A percentile compares a stretch with the other conserved stretches of the same genome.
Evolutionary conservation across 2,113 vertebrate species (phyloP).

Genomic region (Rhombomys opimus): DNA sequence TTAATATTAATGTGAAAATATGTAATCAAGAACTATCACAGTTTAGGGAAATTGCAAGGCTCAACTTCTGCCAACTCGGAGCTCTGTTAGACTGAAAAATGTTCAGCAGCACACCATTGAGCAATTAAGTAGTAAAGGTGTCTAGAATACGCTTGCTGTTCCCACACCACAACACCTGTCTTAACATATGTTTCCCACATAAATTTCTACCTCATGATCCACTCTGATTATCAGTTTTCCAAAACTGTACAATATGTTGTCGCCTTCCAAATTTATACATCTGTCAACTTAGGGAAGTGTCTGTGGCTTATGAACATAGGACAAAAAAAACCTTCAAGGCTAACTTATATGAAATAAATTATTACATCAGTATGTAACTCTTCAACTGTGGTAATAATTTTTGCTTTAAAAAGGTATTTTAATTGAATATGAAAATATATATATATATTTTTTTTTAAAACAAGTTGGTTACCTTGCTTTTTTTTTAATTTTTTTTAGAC

Average conservation of each 20-base stretch:
- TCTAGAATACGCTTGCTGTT: background rate
- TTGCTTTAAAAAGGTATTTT: background rate
- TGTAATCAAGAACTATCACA: background rate
- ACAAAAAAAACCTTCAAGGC: background rate
- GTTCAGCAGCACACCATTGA: background rate
- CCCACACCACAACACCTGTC: background rate
- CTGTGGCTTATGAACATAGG: background rate
- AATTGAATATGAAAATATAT: background rate
- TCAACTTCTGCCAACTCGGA: constrained; percentile 3
- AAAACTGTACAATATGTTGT: constrained; percentile 18
- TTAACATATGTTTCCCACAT: constrained; percentile 34
- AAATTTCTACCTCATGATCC: background rate
- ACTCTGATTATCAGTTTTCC: background rate
- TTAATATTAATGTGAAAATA: background rate
- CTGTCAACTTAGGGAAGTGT: background rate
- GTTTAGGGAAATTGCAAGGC: background rate
- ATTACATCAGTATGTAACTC: background rate
- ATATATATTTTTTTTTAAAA: no score
- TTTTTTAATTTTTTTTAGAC: no score
- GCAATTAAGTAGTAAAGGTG: background rate
- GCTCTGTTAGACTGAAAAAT: constrained; percentile 24
- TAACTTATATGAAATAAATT: background rate
- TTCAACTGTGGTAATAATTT: background rate
- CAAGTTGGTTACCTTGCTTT: no score
- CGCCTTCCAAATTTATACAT: background rate